phyloP scores from a whole-genome alignment of 1,140 invertebrate genomes.

The Rhagoletis pomonella region DNA sequence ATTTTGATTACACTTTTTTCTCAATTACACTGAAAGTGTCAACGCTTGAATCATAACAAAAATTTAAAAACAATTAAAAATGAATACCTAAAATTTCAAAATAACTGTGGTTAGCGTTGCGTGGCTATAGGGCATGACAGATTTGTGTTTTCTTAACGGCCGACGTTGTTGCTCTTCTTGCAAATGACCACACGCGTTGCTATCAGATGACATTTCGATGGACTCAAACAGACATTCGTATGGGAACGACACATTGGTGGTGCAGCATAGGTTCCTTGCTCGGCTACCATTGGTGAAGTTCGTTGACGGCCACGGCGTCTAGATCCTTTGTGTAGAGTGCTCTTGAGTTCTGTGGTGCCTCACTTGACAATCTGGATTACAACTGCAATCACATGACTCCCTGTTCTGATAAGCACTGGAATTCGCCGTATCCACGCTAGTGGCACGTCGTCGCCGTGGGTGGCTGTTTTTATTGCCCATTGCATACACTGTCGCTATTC shows the following conservation, averaged over 20 bases:
- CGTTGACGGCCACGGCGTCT: too few species aligned
- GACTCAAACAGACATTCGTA: slow-evolving; percentile 28
- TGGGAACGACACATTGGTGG: slow-evolving; percentile 19
- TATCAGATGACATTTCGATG: slow-evolving; percentile 38
- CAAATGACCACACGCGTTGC: slow-evolving; percentile 44
- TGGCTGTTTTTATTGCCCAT: slow-evolving; percentile 24
- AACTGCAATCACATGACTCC: slow-evolving; percentile 28
- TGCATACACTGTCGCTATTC: background rate
- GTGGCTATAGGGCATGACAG: background rate
- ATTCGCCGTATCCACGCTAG: background rate
- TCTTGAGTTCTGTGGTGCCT: background rate
- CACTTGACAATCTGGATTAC: slow-evolving; percentile 31
- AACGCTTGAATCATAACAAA: background rate
- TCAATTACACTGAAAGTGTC: slow-evolving; percentile 13
- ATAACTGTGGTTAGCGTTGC: background rate
- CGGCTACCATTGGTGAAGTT: background rate
- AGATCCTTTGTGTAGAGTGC: too few species aligned
- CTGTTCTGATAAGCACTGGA: background rate
- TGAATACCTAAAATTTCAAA: background rate
- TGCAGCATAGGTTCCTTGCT: background rate
- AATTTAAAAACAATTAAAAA: background rate
- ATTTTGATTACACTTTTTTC: slow-evolving; percentile 18
- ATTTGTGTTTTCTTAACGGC: background rate
- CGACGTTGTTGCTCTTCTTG: background rate
- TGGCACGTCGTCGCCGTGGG: background rate